phyloP scores from a whole-genome alignment of 2,888 invertebrate genomes.

The Sinodicranocentrus sp. region DNA sequence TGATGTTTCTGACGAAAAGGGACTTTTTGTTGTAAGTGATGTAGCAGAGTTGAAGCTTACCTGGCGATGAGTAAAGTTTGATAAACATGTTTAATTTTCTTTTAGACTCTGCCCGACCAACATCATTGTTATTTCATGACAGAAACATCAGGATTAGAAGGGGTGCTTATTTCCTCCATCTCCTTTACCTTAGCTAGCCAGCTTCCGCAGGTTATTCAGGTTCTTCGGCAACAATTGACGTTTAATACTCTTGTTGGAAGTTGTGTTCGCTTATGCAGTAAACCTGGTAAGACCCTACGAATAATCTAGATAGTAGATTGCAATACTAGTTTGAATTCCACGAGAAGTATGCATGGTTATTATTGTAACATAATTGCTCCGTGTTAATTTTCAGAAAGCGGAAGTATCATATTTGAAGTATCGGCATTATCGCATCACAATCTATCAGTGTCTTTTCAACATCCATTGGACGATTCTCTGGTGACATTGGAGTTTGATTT shows the following conservation, averaged over 20 bases:
- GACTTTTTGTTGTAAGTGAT: constrained; percentile 88
- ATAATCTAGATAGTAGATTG: no score
- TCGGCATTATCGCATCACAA: constrained; percentile 93
- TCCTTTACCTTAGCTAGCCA: constrained; percentile 97
- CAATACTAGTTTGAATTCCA: no score
- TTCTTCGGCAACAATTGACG: constrained; percentile 92
- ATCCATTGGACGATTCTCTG: constrained; percentile 94
- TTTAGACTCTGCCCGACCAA: constrained; percentile 92
- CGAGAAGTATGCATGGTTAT: no score
- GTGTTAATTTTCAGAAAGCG: constrained; percentile 81
- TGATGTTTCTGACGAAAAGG: constrained; percentile 86
- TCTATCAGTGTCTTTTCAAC: constrained; percentile 93
- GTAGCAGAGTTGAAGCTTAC: no score
- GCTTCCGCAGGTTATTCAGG: constrained; percentile 91
- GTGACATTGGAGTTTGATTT: constrained; percentile 95
- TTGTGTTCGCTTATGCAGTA: constrained; percentile 90
- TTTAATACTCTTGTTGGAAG: constrained; percentile 94
- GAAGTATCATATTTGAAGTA: constrained; percentile 94
- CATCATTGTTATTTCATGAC: constrained; percentile 96
- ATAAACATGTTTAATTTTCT: constrained; percentile 33
- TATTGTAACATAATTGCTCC: no score
- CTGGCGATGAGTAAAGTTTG: background rate
- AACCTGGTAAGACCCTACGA: constrained; percentile 84
- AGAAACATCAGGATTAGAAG: constrained; percentile 87
- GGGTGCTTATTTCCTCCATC: constrained; percentile 87